A percentile compares a stretch with the other conserved stretches of the same genome.
These are phyloP conservation scores for Drosophila stalkeri DNA, from an alignment of 2,888 invertebrate genomes.

Conservation along the genomic window DNA sequence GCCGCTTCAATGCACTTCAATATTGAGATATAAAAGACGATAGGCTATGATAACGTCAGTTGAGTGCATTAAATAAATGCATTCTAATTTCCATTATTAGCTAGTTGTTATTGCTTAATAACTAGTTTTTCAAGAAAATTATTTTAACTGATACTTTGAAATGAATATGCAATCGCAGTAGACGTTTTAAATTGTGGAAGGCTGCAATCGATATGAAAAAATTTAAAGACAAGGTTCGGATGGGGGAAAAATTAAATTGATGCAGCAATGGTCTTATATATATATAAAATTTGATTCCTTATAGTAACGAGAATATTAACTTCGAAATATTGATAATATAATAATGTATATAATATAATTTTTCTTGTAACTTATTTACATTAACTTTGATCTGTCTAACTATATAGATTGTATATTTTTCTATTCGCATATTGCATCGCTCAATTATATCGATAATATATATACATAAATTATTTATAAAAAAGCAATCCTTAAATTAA, in stretches of 20 bases:
- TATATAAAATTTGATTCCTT: no score
- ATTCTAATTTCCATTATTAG: neutral
- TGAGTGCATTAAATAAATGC: neutral
- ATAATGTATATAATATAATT: no score
- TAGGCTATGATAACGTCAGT: conserved; percentile 1
- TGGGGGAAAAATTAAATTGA: neutral
- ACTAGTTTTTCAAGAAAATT: conserved; percentile 6
- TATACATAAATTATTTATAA: neutral
- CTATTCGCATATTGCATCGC: neutral
- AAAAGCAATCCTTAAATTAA: neutral
- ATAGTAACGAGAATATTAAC: no score
- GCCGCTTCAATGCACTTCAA: conserved; percentile 26
- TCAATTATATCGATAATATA: neutral
- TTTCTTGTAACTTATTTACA: no score
- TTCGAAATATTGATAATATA: no score
- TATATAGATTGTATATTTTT: neutral
- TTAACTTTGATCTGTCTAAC: neutral
- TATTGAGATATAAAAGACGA: conserved; percentile 3
- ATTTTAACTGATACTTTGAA: neutral
- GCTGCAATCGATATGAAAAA: neutral
- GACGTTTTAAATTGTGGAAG: neutral
- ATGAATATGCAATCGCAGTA: neutral
- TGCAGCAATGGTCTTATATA: no score
- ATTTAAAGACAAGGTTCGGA: neutral
- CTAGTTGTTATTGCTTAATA: neutral